Evolutionary conservation across 1,140 invertebrate genomes (phyloP).

Genomic region (Sycophaga agraensis): DNA sequence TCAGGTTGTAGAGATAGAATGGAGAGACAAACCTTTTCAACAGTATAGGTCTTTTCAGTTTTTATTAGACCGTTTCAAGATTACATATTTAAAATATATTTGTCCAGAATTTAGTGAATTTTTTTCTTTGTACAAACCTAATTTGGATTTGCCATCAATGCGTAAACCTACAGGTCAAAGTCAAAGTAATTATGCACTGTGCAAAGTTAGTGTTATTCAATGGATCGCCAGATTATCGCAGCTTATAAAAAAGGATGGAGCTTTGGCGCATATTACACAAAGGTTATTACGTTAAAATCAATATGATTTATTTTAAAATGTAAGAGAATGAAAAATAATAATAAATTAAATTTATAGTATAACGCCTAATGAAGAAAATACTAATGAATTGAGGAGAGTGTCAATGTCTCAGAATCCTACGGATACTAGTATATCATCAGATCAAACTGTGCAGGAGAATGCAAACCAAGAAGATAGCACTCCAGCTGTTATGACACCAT

Average conservation of each 20-base stretch:
- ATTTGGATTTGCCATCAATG: slow-evolving; percentile 69
- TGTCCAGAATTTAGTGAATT: slow-evolving; percentile 85
- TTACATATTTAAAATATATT: slow-evolving; percentile 86
- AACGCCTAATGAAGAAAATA: slow-evolving; percentile 48
- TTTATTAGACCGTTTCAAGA: slow-evolving; percentile 89
- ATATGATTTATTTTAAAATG: background rate
- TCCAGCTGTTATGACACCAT: slow-evolving; percentile 61
- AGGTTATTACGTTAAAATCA: slow-evolving; percentile 33
- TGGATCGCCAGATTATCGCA: slow-evolving; percentile 87
- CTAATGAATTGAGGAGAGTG: slow-evolving; percentile 47
- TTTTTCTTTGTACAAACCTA: slow-evolving; percentile 85
- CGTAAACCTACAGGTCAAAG: slow-evolving; percentile 54
- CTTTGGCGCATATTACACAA: slow-evolving; percentile 47
- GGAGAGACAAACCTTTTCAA: slow-evolving; percentile 79
- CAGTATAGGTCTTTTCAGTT: slow-evolving; percentile 86
- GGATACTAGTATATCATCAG: slow-evolving; percentile 48
- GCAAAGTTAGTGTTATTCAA: slow-evolving; percentile 82
- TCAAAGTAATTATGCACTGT: slow-evolving; percentile 70
- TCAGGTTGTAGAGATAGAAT: slow-evolving; percentile 85
- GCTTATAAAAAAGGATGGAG: slow-evolving; percentile 65
- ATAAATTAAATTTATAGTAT: slow-evolving; percentile 32
- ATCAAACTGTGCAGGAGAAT: slow-evolving; percentile 46
- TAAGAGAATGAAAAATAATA: background rate
- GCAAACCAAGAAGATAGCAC: slow-evolving; percentile 47
- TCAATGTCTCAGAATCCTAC: slow-evolving; percentile 46